Evolutionary conservation across 2,113 vertebrate species (phyloP).

Genomic region (Hippocampus barbouri): DNA sequence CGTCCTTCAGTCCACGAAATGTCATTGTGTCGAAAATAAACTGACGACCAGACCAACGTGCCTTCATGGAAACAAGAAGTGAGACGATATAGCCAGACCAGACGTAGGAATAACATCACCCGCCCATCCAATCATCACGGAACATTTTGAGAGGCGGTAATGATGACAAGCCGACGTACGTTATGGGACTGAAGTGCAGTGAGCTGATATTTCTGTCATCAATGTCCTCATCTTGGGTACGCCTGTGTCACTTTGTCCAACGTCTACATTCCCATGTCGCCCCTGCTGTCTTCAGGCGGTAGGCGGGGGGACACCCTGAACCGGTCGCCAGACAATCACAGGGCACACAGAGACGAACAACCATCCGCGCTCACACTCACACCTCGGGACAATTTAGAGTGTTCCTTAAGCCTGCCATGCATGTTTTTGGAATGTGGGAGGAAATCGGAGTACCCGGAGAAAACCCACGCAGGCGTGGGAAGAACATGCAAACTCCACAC

Average conservation of each 20-base stretch:
- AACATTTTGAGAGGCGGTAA: constrained; percentile 49
- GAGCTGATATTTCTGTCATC: constrained; percentile 1
- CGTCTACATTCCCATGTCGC: background rate
- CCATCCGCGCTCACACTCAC: no score
- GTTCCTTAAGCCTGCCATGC: no score
- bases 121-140: constrained; percentile 47
- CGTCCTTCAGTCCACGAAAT: background rate
- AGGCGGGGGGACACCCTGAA: no score
- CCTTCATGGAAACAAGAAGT: constrained; percentile 30
- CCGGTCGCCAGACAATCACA: no score
- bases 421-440: no score
- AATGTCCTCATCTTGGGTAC: background rate
- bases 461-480: no score
- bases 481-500: no score
- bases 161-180: constrained; percentile 33
- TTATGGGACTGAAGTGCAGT: background rate
- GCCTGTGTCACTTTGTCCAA: background rate
- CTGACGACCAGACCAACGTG: background rate
- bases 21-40: background rate
- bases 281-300: no score
- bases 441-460: no score
- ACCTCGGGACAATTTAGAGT: no score
- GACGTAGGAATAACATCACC: constrained; percentile 52
- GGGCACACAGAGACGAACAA: no score
- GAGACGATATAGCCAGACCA: constrained; percentile 24